phyloP scores from a whole-genome alignment of 2,113 vertebrate genomes.

The Thamnaconus septentrionalis region DNA sequence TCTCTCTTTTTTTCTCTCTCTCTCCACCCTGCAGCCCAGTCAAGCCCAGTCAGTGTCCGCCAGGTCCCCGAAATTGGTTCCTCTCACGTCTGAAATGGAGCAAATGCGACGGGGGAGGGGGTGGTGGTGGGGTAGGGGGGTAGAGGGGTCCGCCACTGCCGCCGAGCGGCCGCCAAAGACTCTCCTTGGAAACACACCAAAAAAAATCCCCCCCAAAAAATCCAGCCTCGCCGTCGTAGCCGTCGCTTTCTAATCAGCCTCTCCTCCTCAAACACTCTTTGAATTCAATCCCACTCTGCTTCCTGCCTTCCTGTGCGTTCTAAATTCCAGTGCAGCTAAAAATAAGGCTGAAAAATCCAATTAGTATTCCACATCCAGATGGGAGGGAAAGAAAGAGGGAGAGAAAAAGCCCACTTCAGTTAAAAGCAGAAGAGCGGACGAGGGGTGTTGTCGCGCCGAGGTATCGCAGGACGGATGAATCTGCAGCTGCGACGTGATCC shows the following conservation, averaged over 20 bases:
- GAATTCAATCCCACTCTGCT: constrained; percentile 22
- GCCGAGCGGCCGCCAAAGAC: too few species aligned
- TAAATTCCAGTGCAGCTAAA: constrained; percentile 31
- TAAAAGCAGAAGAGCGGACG: constrained; percentile 9
- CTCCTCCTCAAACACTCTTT: neutral
- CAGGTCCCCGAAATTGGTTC: constrained; percentile 23
- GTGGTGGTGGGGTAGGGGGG: too few species aligned
- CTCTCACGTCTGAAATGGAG: too few species aligned
- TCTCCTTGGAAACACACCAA: neutral
- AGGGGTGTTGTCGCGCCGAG: constrained; percentile 64
- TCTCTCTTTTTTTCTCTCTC: too few species aligned
- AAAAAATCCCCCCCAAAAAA: constrained; percentile 5
- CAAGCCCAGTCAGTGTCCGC: constrained; percentile 45
- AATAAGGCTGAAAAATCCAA: constrained; percentile 44
- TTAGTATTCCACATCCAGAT: constrained; percentile 18
- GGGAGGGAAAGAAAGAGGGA: constrained; percentile 5
- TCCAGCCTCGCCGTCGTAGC: too few species aligned
- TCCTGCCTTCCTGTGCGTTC: constrained; percentile 23
- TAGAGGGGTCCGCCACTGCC: too few species aligned
- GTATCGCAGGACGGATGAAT: constrained; percentile 66
- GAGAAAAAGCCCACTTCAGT: neutral
- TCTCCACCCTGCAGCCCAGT: too few species aligned
- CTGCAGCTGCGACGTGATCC: constrained; percentile 64
- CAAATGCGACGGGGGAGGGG: too few species aligned
- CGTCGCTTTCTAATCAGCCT: constrained; percentile 18